phyloP scores from a whole-genome alignment of 1,140 invertebrate species.

The Yoshiicerus persimilis region DNA sequence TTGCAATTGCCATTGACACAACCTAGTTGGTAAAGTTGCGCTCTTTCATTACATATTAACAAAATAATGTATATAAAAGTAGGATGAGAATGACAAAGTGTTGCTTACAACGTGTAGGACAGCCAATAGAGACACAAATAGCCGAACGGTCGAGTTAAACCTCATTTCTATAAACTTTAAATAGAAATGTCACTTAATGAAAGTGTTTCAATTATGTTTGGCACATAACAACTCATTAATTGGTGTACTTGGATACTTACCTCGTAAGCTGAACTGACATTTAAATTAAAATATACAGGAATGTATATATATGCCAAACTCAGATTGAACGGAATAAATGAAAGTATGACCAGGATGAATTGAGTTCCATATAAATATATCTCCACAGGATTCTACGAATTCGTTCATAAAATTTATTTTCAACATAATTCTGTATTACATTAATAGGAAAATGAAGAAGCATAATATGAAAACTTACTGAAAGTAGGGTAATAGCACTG shows the following conservation, averaged over 20 bases:
- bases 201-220: no score
- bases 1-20: conserved; percentile 84
- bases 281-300: conserved; percentile 60
- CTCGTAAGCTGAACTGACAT: conserved; percentile 53
- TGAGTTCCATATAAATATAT: conserved; percentile 86
- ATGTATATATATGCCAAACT: conserved; percentile 63
- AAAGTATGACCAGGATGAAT: conserved; percentile 65
- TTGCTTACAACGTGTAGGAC: conserved; percentile 55
- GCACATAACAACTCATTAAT: not conserved
- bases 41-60: not conserved
- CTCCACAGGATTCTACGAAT: conserved; percentile 77
- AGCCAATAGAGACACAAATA: conserved; percentile 52
- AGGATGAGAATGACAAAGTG: not conserved
- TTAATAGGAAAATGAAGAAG: conserved; percentile 15
- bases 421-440: conserved; percentile 64
- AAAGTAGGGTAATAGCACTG: conserved; percentile 13
- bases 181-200: not conserved
- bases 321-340: conserved; percentile 64
- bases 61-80: not conserved
- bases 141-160: conserved; percentile 51
- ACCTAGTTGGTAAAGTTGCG: conserved; percentile 52
- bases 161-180: conserved; percentile 57
- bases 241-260: not conserved
- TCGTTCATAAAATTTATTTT: conserved; percentile 83
- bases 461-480: not conserved